Evolutionary conservation across 2,113 vertebrate genomes (phyloP).

Genomic region (Urocolius indicus): DNA sequence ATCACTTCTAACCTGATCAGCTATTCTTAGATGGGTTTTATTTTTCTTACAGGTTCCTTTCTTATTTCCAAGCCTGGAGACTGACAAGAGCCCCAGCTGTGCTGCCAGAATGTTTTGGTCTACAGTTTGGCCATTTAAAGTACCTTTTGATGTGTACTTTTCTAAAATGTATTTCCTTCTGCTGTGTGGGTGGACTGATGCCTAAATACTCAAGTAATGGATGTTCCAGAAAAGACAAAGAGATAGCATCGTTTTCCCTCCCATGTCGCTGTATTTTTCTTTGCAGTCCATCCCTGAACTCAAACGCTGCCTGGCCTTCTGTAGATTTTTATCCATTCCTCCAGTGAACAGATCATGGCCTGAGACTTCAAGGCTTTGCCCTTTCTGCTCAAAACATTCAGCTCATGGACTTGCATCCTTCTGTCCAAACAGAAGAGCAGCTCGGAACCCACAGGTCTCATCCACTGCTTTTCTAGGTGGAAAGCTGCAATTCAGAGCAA

Average conservation of each 20-base stretch:
- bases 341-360: not conserved
- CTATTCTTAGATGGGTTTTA: not conserved
- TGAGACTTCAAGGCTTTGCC: not conserved
- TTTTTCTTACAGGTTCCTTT: not conserved
- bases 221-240: not conserved
- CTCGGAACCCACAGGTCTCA: not conserved
- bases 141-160: not conserved
- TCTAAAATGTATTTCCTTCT: not conserved
- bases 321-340: not conserved
- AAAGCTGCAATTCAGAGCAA: not conserved
- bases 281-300: not conserved
- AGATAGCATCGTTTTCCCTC: not conserved
- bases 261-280: not conserved
- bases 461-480: not conserved
- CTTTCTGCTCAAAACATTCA: not conserved
- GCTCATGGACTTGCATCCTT: not conserved
- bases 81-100: not conserved
- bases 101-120: not conserved
- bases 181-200: not conserved
- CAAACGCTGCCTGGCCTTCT: not conserved
- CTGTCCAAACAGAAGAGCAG: not conserved
- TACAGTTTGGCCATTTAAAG: conserved; percentile 34
- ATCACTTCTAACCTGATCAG: not conserved
- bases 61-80: not conserved
- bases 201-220: not conserved